Evolutionary conservation across 2,888 invertebrate genomes (phyloP).

Genomic region (Parasteatoda lunata): DNA sequence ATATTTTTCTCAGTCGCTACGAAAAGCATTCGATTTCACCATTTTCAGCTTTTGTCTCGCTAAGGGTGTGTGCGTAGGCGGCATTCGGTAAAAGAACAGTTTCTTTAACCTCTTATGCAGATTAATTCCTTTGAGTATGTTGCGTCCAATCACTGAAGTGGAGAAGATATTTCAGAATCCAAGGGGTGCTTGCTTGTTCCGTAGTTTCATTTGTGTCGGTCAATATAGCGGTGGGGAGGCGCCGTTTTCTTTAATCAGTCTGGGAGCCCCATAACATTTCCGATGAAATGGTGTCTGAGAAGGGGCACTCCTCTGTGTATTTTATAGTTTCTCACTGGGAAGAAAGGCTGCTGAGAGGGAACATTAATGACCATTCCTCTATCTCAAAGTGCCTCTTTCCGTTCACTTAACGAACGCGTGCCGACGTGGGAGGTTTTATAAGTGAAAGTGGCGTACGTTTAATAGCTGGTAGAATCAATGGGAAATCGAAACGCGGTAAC

Average conservation of each 20-base stretch:
- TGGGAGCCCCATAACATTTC: not conserved
- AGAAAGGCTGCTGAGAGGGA: not conserved
- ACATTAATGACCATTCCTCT: not conserved
- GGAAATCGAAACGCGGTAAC: too few species aligned
- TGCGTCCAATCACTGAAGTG: conserved; percentile 1
- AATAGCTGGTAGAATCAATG: too few species aligned
- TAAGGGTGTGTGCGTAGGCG: not conserved
- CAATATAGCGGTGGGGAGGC: not conserved
- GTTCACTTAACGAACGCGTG: not conserved
- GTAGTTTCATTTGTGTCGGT: not conserved
- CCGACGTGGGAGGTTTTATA: not conserved
- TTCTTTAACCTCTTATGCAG: not conserved
- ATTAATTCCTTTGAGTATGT: not conserved
- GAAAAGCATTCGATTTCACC: too few species aligned
- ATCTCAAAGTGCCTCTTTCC: not conserved
- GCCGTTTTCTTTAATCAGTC: conserved; percentile 1
- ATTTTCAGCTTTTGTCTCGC: too few species aligned
- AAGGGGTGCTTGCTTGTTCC: not conserved
- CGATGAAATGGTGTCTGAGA: not conserved
- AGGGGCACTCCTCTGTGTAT: not conserved
- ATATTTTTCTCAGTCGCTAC: not conserved
- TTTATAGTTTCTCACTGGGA: not conserved
- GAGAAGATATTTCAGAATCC: not conserved
- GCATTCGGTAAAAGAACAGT: not conserved
- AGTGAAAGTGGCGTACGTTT: not conserved